Conservation (phyloP, 2,888 invertebrate genomes). For the Melanotus villosus region DNA sequence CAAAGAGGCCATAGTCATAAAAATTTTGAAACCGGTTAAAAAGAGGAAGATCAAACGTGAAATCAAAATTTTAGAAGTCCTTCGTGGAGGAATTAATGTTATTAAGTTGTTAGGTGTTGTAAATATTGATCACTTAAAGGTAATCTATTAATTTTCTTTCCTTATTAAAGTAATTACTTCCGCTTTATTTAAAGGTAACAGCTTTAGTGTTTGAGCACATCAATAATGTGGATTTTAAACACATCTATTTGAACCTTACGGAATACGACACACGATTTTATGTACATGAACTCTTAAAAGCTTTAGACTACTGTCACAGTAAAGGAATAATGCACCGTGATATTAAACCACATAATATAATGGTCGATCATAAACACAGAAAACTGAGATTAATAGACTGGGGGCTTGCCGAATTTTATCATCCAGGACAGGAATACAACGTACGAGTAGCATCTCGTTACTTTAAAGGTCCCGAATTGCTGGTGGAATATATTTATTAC, state of each 20-base stretch:
- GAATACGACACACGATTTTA: constrained; percentile 66
- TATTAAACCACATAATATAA: constrained; percentile 67
- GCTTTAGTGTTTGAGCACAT: constrained; percentile 65
- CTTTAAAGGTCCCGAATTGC: constrained; percentile 66
- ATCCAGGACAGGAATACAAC: constrained; percentile 66
- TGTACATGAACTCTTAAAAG: constrained; percentile 68
- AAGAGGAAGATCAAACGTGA: constrained; percentile 66
- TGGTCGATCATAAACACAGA: constrained; percentile 62
- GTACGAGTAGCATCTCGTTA: constrained; percentile 66
- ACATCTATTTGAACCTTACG: constrained; percentile 63
- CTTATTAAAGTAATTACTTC: constrained; percentile 29
- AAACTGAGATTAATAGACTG: constrained; percentile 64
- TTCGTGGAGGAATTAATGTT: constrained; percentile 64
- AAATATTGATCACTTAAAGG: constrained; percentile 51
- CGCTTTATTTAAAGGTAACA: too few relatives aligned
- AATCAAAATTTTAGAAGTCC: constrained; percentile 65
- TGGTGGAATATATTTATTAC: constrained; percentile 66
- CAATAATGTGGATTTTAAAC: constrained; percentile 65
- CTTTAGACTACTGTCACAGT: constrained; percentile 66
- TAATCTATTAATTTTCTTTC: too few relatives aligned
- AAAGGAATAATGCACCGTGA: constrained; percentile 67
- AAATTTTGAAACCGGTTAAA: constrained; percentile 66
- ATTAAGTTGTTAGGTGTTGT: constrained; percentile 61
- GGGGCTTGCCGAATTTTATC: constrained; percentile 67
- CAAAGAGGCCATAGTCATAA: constrained; percentile 63